phyloP scores from a whole-genome alignment of 2,888 invertebrate species.

The Tenthredo livida region DNA sequence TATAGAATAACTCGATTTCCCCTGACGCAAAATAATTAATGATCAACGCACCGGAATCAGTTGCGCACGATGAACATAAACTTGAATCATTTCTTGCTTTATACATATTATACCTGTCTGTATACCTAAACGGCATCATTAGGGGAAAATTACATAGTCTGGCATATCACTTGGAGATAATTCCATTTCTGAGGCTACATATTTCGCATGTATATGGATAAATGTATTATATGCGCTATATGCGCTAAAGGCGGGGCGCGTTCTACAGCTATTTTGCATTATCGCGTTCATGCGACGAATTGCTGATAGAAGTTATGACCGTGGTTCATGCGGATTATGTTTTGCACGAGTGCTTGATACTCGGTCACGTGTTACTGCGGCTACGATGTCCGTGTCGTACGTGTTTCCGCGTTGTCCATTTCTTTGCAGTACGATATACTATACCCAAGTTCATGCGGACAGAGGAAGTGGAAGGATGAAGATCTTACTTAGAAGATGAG shows the following conservation, averaged over 20 bases:
- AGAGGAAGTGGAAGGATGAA: neutral
- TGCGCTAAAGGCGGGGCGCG: slow-evolving; percentile 9
- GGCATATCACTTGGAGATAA: slow-evolving; percentile 7
- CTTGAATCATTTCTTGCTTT: neutral
- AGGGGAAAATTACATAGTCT: neutral
- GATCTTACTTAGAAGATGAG: slow-evolving; percentile 10
- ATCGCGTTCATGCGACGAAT: slow-evolving; percentile 42
- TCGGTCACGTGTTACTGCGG: neutral
- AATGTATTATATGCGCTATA: too few relatives aligned
- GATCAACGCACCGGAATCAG: slow-evolving; percentile 21
- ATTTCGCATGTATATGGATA: neutral
- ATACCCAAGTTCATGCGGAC: neutral
- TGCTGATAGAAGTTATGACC: slow-evolving; percentile 31
- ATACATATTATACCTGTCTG: neutral
- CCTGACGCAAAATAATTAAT: slow-evolving; percentile 23
- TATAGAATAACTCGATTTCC: slow-evolving; percentile 15
- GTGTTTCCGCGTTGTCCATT: neutral
- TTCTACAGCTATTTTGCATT: slow-evolving; percentile 33
- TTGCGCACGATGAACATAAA: neutral
- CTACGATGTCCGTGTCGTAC: slow-evolving; percentile 12
- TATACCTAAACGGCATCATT: neutral
- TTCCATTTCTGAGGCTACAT: neutral
- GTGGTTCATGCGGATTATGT: slow-evolving; percentile 14
- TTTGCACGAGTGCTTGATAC: slow-evolving; percentile 36
- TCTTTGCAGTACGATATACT: neutral